Conservation (phyloP, 2,888 invertebrate species). For the Ectemnius continuus region DNA sequence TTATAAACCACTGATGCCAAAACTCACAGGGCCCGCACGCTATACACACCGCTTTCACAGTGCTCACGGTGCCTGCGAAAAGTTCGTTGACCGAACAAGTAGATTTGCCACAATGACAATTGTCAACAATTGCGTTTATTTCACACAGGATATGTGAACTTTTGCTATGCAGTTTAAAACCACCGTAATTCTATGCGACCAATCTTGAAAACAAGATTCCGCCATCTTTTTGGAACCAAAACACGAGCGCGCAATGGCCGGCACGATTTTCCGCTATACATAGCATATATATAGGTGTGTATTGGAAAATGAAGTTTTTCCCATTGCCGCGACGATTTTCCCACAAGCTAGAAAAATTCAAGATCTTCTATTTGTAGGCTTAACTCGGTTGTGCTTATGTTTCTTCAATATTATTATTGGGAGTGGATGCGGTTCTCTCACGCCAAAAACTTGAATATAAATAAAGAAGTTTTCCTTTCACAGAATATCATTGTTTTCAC, state of each 20-base stretch:
- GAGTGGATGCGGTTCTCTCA: too few relatives aligned
- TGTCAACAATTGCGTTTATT: slow-evolving; percentile 18
- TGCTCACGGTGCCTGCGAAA: slow-evolving; percentile 13
- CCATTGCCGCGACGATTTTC: too few relatives aligned
- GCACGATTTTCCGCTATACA: slow-evolving; percentile 44
- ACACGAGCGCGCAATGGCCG: slow-evolving; percentile 71
- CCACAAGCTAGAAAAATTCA: too few relatives aligned
- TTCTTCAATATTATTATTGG: too few relatives aligned
- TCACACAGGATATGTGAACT: slow-evolving; percentile 43
- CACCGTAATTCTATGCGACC: slow-evolving; percentile 49
- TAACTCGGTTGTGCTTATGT: too few relatives aligned
- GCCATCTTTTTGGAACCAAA: slow-evolving; percentile 74
- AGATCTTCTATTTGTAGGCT: too few relatives aligned
- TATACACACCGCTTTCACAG: slow-evolving; percentile 44
- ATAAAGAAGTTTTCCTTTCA: too few relatives aligned
- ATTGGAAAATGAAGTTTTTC: too few relatives aligned
- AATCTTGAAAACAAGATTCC: slow-evolving; percentile 70
- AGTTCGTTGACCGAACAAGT: slow-evolving; percentile 5
- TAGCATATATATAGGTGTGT: background rate
- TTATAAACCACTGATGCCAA: slow-evolving; percentile 30
- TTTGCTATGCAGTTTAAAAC: slow-evolving; percentile 52
- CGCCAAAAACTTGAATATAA: too few relatives aligned
- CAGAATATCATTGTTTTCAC: too few relatives aligned
- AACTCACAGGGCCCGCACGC: slow-evolving; percentile 27
- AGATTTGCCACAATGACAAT: slow-evolving; percentile 23